Conservation (phyloP, 2,888 invertebrate genomes). For the Macrosiphum euphorbiae region DNA sequence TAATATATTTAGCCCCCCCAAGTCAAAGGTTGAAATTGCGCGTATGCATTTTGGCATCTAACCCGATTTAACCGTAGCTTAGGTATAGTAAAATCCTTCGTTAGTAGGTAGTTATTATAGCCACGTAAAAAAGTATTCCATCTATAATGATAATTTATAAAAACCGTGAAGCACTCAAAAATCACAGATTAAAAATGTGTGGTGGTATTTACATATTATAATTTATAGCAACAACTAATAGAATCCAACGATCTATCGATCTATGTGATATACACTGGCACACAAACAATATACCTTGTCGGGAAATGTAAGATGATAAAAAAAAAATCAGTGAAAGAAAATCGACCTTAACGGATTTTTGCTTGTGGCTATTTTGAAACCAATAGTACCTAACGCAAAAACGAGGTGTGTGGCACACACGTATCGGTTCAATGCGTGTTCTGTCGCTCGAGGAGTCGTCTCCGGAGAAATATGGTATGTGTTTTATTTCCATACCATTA, state of each 20-base stretch:
- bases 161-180: neutral
- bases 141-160: neutral
- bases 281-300: neutral
- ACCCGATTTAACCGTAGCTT: neutral
- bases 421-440: neutral
- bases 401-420: conserved; percentile 6
- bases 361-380: neutral
- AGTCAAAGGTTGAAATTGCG: too few relatives aligned
- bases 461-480: conserved; percentile 19
- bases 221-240: neutral
- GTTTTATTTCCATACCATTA: neutral
- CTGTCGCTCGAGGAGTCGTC: neutral
- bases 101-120: neutral
- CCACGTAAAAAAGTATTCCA: neutral
- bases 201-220: neutral
- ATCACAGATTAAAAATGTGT: neutral
- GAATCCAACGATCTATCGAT: neutral
- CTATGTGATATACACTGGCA: neutral
- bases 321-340: neutral
- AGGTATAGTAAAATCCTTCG: neutral
- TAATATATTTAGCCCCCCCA: too few relatives aligned
- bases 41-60: neutral
- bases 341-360: neutral
- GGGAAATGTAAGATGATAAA: neutral
- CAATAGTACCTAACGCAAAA: neutral